phyloP scores from a whole-genome alignment of 2,888 invertebrate species.

The Bombyx huttoni region DNA sequence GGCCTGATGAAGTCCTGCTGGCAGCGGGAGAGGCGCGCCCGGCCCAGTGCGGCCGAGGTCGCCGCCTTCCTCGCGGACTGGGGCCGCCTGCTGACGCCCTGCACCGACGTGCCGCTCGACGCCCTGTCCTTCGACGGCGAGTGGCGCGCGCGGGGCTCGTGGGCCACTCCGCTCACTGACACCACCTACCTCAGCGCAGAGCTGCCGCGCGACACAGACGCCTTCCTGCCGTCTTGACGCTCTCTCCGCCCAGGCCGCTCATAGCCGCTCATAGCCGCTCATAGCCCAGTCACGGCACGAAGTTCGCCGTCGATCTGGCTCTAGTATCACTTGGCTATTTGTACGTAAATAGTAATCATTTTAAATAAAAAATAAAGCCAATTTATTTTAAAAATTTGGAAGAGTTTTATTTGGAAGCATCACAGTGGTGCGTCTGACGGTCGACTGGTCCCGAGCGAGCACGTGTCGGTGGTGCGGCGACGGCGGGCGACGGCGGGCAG shows the following conservation, averaged over 20 bases:
- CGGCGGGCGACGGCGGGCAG: no score
- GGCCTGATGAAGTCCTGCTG: conserved; percentile 85
- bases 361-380: no score
- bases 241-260: neutral
- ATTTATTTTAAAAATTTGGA: no score
- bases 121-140: conserved; percentile 79
- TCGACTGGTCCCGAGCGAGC: no score
- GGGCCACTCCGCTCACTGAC: conserved; percentile 20
- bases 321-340: no score
- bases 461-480: no score
- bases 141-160: conserved; percentile 27
- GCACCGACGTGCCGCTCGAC: conserved; percentile 81
- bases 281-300: neutral
- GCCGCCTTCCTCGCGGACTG: conserved; percentile 85
- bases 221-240: conserved; percentile 8
- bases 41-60: conserved; percentile 84
- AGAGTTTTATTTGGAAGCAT: no score
- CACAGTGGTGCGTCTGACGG: no score
- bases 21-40: conserved; percentile 77
- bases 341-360: no score
- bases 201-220: conserved; percentile 29
- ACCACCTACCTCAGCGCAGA: conserved; percentile 48
- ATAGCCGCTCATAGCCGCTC: neutral
- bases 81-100: conserved; percentile 82
- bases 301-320: no score